Evolutionary conservation across 1,140 invertebrate species (phyloP), one percentile per base, ranked within the genome.

Genomic region (Ceratina australensis): DNA sequence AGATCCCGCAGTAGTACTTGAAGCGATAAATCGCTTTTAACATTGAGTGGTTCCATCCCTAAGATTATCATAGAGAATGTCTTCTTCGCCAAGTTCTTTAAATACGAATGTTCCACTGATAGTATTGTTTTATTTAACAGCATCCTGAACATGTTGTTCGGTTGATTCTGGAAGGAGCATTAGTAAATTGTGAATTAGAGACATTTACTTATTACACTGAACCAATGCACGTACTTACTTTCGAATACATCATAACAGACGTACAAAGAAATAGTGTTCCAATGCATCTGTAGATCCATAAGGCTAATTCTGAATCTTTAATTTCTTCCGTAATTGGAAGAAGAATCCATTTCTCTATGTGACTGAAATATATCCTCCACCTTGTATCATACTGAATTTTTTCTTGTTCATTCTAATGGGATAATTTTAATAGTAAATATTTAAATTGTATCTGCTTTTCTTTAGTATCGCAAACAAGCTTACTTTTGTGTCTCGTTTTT

Each of bases 41-140:
- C n/a, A 64, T 87, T 87, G 7, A 91, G 72, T 67, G 81, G 74
- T 66, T 90, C 90, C 3, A 92, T 65, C 47, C 92, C 90, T 60
- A 91, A 80, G 33, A 93, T 75, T 15, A 92, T 73, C 87, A 87
- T 87, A 18, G 88, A 91, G 72, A 92, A 92, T 78, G 92, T 91
- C 60, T 72, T 82, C 68, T 90, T 90, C 8, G 87, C 86, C 1
- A 89, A 73, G 15, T 84, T 59, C 54, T 84, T 88, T 33, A 91
- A 78, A 47, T 71, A 57, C 42, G 76, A 47, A 72, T 91, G 59
- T 49, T 92, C 90, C 0, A 76, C 33, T 13, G 90, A 87, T 13
- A 92, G 57, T 57, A 90, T 78, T 33, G 87, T 72, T 69, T 87
- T 89, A 42, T 86, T 89, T 2, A 93, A 81, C 10, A 92, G 82